Evolutionary conservation across 2,888 invertebrate genomes (phyloP).

Genomic region (Megaustenia siamemsis): DNA sequence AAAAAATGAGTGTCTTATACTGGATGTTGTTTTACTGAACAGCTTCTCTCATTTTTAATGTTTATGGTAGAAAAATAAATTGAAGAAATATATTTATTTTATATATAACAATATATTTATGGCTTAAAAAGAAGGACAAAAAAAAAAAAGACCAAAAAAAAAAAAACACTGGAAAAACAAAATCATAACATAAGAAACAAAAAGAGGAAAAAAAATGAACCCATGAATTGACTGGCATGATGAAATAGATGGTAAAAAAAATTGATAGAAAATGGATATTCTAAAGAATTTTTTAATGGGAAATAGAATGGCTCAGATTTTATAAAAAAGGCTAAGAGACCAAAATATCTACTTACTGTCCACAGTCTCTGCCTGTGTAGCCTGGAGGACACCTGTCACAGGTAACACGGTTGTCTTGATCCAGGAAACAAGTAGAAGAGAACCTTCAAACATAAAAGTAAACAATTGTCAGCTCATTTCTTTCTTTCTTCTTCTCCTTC

Average conservation of each 20-base stretch:
- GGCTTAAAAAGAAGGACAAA: not conserved
- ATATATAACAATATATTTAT: no score
- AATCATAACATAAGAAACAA: not conserved
- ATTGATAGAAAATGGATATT: not conserved
- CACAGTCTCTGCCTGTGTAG: conserved; percentile 81
- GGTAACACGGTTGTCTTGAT: conserved; percentile 80
- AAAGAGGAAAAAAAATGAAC: not conserved
- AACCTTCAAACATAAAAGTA: conserved; percentile 82
- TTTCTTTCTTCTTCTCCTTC: not conserved
- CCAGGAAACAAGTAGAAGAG: conserved; percentile 81
- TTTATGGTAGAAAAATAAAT: no score
- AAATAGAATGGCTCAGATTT: not conserved
- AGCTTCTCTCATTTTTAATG: not conserved
- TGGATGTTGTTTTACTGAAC: no score
- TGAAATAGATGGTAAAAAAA: not conserved
- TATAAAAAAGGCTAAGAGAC: not conserved
- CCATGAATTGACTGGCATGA: not conserved
- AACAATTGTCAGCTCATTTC: not conserved
- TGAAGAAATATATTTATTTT: no score
- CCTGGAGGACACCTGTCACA: conserved; percentile 82
- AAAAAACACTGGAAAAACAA: no score
- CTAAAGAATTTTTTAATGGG: not conserved
- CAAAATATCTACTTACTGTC: conserved; percentile 74
- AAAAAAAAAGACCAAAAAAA: no score
- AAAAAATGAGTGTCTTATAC: no score